A percentile compares a stretch with the other conserved stretches of the same genome.
Evolutionary conservation across 2,113 vertebrate genomes (phyloP).

Genomic region (Polypterus senegalus): DNA sequence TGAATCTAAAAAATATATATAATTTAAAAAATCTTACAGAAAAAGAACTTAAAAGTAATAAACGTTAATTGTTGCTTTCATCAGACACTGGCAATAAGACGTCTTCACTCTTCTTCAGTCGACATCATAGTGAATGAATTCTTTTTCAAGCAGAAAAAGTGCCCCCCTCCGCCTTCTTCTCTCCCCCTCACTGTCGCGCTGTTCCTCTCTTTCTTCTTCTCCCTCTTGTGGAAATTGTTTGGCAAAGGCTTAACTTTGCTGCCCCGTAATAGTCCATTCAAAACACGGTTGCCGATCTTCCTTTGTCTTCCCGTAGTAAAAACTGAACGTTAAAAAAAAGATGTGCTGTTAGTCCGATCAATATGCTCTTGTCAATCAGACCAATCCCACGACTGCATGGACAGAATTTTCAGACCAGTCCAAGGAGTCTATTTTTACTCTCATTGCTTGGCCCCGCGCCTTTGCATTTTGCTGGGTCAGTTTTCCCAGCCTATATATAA

Average conservation of each 20-base stretch:
- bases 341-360: constrained; percentile 28
- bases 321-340: constrained; percentile 28
- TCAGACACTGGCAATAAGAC: constrained; percentile 39
- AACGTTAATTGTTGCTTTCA: constrained; percentile 48
- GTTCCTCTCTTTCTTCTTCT: constrained; percentile 15
- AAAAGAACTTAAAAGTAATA: constrained; percentile 23
- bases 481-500: constrained; percentile 1
- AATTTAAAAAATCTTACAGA: background rate
- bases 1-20: too few relatives aligned
- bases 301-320: constrained; percentile 37
- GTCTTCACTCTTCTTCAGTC: constrained; percentile 41
- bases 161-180: constrained; percentile 14
- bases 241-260: constrained; percentile 30
- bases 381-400: background rate
- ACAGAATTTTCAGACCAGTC: constrained; percentile 13
- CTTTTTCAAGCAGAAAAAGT: constrained; percentile 25
- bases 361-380: constrained; percentile 42
- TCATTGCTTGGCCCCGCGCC: background rate
- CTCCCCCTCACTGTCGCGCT: constrained; percentile 15
- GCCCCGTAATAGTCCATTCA: constrained; percentile 38
- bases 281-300: constrained; percentile 43
- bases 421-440: constrained; percentile 35
- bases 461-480: background rate
- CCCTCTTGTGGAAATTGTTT: constrained; percentile 36
- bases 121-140: constrained; percentile 54